Evolutionary conservation across 2,113 vertebrate species (phyloP).

Genomic region (Sitta europaea): DNA sequence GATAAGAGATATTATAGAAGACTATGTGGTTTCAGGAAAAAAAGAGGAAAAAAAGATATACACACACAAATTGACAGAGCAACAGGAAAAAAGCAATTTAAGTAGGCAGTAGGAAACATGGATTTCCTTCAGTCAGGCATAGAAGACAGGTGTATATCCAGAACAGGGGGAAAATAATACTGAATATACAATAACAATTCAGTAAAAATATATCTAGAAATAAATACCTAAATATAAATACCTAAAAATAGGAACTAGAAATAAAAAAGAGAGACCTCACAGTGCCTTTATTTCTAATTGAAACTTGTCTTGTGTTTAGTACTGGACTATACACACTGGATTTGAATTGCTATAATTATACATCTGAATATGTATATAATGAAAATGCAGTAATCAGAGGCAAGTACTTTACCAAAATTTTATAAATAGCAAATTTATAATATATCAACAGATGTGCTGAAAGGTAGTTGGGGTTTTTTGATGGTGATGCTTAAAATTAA

Average conservation of each 20-base stretch:
- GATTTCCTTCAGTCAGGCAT: neutral
- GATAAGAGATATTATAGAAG: neutral
- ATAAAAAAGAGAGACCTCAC: neutral
- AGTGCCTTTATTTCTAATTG: neutral
- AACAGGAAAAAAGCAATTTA: neutral
- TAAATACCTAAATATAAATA: neutral
- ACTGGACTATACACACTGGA: neutral
- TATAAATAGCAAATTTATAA: slow-evolving; percentile 39
- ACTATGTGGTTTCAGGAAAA: neutral
- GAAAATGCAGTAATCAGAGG: slow-evolving; percentile 47
- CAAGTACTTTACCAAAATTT: slow-evolving; percentile 8
- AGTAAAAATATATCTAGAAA: neutral
- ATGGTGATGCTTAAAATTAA: neutral
- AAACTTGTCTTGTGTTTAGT: neutral
- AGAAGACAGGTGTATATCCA: neutral
- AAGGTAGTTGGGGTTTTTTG: neutral
- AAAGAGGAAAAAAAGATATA: neutral
- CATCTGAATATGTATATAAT: slow-evolving; percentile 39
- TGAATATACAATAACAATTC: neutral
- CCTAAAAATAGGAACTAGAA: neutral
- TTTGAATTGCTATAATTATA: slow-evolving; percentile 26
- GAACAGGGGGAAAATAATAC: neutral
- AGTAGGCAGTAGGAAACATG: neutral
- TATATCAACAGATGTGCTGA: neutral
- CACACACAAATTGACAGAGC: neutral